These are phyloP conservation scores for Umimayanthus kanabou DNA, from an alignment of 92 coral and sea anemone genomes.

Conservation along the genomic window DNA sequence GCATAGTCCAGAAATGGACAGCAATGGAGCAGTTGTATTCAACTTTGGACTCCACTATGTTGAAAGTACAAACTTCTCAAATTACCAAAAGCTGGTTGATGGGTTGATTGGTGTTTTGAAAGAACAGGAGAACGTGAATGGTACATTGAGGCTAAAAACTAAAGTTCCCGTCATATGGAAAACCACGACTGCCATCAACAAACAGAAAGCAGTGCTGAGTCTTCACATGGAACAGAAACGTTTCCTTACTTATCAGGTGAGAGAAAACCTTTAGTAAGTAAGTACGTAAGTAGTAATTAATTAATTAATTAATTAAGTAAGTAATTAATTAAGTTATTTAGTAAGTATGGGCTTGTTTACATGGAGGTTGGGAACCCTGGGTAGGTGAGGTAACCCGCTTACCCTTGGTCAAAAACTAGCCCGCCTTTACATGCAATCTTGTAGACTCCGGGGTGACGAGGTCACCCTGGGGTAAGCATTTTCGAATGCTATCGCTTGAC, in stretches of 20 bases:
- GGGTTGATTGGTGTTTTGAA: constrained; percentile 31
- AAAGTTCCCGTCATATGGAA: constrained; percentile 65
- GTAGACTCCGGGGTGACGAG: too few relatives aligned
- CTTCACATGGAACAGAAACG: constrained; percentile 57
- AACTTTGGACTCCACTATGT: constrained; percentile 40
- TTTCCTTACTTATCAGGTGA: constrained; percentile 75
- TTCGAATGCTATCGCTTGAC: too few relatives aligned
- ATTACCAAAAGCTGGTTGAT: constrained; percentile 28
- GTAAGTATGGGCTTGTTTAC: too few relatives aligned
- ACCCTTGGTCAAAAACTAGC: too few relatives aligned
- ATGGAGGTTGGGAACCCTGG: too few relatives aligned
- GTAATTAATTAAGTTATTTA: too few relatives aligned
- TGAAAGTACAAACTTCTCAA: constrained; percentile 42
- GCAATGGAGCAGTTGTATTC: constrained; percentile 28
- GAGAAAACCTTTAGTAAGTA: not conserved
- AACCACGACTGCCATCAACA: constrained; percentile 74
- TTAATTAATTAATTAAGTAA: too few relatives aligned
- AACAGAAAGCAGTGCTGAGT: constrained; percentile 45
- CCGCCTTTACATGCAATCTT: too few relatives aligned
- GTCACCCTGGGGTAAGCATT: too few relatives aligned
- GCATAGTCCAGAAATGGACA: constrained; percentile 58
- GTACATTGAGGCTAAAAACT: constrained; percentile 1
- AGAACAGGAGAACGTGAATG: constrained; percentile 3
- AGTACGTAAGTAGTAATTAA: too few relatives aligned
- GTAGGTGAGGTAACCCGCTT: too few relatives aligned